Base-by-base conservation (phyloP, 2,888 invertebrate genomes). In the Dioctria linearis region DNA sequence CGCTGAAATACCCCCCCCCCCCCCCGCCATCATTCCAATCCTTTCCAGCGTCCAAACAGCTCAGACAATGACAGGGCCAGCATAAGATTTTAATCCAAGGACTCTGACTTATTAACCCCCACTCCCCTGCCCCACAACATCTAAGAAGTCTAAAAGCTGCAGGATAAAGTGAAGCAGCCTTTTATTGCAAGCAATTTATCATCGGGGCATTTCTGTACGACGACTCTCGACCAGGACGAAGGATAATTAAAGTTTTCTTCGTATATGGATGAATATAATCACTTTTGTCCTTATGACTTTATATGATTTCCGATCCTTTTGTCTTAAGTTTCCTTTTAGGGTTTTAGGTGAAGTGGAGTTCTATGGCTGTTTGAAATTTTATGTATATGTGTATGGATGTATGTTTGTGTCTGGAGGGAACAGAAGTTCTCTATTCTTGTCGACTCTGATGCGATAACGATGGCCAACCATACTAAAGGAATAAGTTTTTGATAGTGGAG, bases 221-320 rank as follows among this genome's bases (percentile, higher is more conserved):
- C 49, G 25, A 25, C 42, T 6, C 59, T 37, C 59, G 61, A 42
- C 75, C 75, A 59, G 75, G 61, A 61, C 61, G 59, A 61, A 8
- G 75, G 75, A 75, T 75, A 75, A 75, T 75, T 75, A 75, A 75
- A 75, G 75, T 75, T 75, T 75, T 75, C 75, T 59, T 75, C 75
- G 43, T 75, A 25, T 25, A 75, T 75, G 75, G 75, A 75, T 75
- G 75, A 75, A 75, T 75, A 75, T 75, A 75, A 75, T 75, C 75
- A 75, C 83, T 83, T 83, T 83, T 83, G 83, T 83, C 82, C 83
- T 82, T 75, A 82, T 83, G 83, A 83, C 83, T 83, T 83, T 80
- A 83, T 83, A 83, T 83, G 83, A 83, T 83, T 83, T 83, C 83
- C 83, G 83, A 83, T 83, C 83, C 54, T 83, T 81, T 83, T 83